Evolutionary conservation across 92 coral and sea anemone genomes (phyloP).

Genomic region (Porites lobata): DNA sequence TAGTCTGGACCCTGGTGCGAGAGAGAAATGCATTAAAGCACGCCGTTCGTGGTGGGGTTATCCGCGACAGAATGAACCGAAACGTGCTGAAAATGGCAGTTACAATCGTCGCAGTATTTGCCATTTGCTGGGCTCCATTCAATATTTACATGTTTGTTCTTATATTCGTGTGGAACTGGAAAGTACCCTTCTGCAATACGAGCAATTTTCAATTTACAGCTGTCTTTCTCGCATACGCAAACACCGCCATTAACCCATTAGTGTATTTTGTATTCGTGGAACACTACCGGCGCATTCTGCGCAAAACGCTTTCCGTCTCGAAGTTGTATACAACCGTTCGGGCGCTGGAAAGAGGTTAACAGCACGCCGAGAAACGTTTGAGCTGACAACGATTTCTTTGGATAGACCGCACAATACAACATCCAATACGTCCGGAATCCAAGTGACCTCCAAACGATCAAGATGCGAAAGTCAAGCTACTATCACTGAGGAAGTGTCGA

Average conservation of each 20-base stretch:
- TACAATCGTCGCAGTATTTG: slow-evolving; percentile 18
- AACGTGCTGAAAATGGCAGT: slow-evolving; percentile 54
- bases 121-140: slow-evolving; percentile 46
- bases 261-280: slow-evolving; percentile 54
- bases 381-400: slow-evolving; percentile 16
- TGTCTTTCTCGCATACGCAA: slow-evolving; percentile 13
- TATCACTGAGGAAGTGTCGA: slow-evolving; percentile 4
- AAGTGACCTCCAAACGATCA: neutral
- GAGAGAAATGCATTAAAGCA: neutral
- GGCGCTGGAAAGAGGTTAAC: slow-evolving; percentile 8
- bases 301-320: neutral
- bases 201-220: slow-evolving; percentile 22
- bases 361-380: slow-evolving; percentile 32
- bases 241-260: slow-evolving; percentile 46
- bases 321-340: neutral
- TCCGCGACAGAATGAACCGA: slow-evolving; percentile 33
- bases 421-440: neutral
- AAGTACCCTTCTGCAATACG: neutral
- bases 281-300: slow-evolving; percentile 34
- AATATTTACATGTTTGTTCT: slow-evolving; percentile 20
- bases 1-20: slow-evolving; percentile 10
- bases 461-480: slow-evolving; percentile 13
- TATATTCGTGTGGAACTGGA: slow-evolving; percentile 35
- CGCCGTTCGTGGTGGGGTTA: neutral
- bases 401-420: neutral